Base-by-base conservation (phyloP, 2,888 invertebrate species). In the Molanna angustata region DNA sequence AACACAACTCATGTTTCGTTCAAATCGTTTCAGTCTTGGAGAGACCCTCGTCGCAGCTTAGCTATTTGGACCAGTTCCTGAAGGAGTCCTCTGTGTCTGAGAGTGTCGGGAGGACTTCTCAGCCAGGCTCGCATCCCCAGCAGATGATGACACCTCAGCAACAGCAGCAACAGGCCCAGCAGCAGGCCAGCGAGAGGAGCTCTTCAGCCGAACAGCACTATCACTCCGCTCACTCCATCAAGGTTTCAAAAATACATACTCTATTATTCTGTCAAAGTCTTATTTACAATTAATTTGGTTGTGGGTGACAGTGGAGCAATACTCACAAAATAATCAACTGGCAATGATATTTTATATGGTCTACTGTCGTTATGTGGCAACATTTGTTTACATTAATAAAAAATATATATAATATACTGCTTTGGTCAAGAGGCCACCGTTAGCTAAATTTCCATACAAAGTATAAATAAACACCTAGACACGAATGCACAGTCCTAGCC, bases 31-130 rank as follows among this genome's bases (percentile, higher is more conserved):
- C 80, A 93, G 92, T 92, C 74, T 72, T 91, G 75, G 93, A 93
- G 67, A 83, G 93, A 61, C 90, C 93, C 45, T 85, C 91, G 31
- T 94, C 94, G 22, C 93, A 93, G 73, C 88, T 92, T 85, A 93
- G 93, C 60, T 92, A 92, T 71, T 73, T 91, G 67, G 93, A 93
- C 67, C 91, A 92, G 66, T 94, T 94, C 69, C 76, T 94, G 63
- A 92, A 91, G 67, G 93, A 93, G 69, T 79, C 81, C 45, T 70
- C 72, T 7, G 72, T 69, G 31, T 69, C 67, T 57, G 65, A 68
- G 46, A 69, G 69, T 57, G 71, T 68, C 51, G 35, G 40, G n/a
- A 18, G 33, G 6, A 19, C 37, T 9, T 16, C 44, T 37, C 21
- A 37, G 17, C 32, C 20, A 33, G 22, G 32, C 13, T 40, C 41